phyloP scores from a whole-genome alignment of 2,113 vertebrate genomes.

The Ceyx melanurus region DNA sequence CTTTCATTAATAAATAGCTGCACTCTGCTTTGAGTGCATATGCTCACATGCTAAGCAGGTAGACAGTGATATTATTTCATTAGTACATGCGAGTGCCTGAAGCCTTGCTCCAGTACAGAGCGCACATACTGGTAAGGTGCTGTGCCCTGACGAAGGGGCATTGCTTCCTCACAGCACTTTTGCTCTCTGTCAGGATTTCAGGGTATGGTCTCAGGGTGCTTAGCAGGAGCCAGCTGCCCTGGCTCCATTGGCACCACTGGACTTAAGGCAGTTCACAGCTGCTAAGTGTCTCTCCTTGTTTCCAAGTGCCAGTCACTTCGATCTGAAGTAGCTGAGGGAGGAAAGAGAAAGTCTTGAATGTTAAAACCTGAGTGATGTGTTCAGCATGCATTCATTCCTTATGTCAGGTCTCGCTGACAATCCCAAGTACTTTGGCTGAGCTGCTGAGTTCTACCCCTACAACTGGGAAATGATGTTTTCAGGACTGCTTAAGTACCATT shows the following conservation, averaged over 20 bases:
- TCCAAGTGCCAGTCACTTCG: background rate
- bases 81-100: fast-evolving
- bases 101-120: fast-evolving
- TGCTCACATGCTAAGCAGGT: background rate
- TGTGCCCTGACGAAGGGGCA: background rate
- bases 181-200: background rate
- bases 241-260: background rate
- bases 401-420: background rate
- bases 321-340: background rate
- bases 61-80: background rate
- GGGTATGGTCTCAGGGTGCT: background rate
- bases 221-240: background rate
- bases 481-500: background rate
- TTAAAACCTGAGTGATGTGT: background rate
- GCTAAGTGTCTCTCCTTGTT: background rate
- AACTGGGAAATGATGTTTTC: background rate
- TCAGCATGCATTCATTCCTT: background rate
- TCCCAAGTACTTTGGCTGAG: background rate
- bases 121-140: fast-evolving
- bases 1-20: background rate
- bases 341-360: background rate
- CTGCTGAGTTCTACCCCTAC: background rate
- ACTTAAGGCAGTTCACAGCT: background rate
- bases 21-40: background rate
- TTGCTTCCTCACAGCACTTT: fast-evolving